Evolutionary conservation across 2,888 invertebrate genomes (phyloP).

Genomic region (Acanthosoma haemorrhoidale): DNA sequence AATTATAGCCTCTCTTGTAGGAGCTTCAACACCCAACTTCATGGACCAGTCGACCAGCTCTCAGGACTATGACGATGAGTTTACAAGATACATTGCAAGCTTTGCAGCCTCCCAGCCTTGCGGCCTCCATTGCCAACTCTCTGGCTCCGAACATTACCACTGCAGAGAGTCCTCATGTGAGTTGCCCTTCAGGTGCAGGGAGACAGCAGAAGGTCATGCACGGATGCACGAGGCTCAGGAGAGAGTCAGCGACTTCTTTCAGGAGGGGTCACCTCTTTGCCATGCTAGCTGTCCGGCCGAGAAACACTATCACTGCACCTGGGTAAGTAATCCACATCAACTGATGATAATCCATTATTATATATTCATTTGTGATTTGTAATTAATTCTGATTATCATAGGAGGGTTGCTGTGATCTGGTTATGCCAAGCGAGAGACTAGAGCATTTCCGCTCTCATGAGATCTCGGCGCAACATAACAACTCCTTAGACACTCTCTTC

Average conservation of each 20-base stretch:
- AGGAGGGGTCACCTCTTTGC: constrained; percentile 53
- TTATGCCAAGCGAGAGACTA: constrained; percentile 42
- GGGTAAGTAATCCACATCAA: constrained; percentile 53
- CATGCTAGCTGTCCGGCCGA: constrained; percentile 72
- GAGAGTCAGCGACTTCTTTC: constrained; percentile 73
- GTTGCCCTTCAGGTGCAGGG: constrained; percentile 53
- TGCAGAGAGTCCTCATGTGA: constrained; percentile 74
- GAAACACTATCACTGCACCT: constrained; percentile 83
- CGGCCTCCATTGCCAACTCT: constrained; percentile 39
- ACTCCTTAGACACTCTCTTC: constrained; percentile 86
- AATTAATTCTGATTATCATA: constrained; percentile 20
- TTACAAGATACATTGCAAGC: constrained; percentile 39
- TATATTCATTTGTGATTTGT: neutral
- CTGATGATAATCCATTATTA: neutral
- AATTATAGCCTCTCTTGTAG: neutral
- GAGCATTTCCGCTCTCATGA: constrained; percentile 43
- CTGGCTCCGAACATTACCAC: constrained; percentile 69
- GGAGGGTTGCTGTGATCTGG: constrained; percentile 43
- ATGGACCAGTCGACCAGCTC: constrained; percentile 39
- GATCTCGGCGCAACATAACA: constrained; percentile 55
- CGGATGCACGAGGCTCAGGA: constrained; percentile 85
- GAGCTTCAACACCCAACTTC: constrained; percentile 34
- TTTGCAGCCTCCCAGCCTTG: constrained; percentile 35
- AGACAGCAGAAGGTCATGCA: constrained; percentile 70
- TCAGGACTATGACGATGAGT: constrained; percentile 40